Evolutionary conservation across 2,797 vertebrate genomes (phyloP), one percentile per base, ranked within the genome.

Genomic region (Synanceia verrucosa): DNA sequence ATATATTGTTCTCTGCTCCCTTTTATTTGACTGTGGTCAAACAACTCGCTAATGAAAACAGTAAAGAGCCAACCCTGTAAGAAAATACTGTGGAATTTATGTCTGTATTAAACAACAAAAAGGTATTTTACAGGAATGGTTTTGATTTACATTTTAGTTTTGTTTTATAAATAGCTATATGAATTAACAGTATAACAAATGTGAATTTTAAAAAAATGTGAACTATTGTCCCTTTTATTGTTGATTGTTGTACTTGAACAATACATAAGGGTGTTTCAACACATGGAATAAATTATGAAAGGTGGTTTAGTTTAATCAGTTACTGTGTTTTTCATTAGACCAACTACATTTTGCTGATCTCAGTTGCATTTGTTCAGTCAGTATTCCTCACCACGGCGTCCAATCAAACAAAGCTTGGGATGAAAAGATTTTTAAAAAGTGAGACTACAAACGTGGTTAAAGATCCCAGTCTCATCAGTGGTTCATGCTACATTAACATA

Each of bases 221-320:
- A 94, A 94, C 82, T 88, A 77, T 92, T 89, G 93, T 94, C 92
- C 92, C 90, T 91, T 93, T 92, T 91, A 92, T 91, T 91, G 92
- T 92, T 92, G 91, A 90, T 90, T 91, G 93, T 95, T 93, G 94
- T 95, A 94, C 87, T 94, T 94, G 91, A 94, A 92, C 86, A 90
- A 91, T 91, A 89, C 91, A 87, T 91, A 89, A 91, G 86, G 91
- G 89, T 94, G 93, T 94, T 91, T 90, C 82, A 88, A 89, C 90
- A 93, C 91, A 91, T 93, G 89, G 88, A 93, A 93, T 91, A 93
- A 94, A 94, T 84, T 91, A 87, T 85, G 79, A 90, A 88, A 93
- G 87, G 84, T 91, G 87, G 85, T 89, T 88, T 88, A 80, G 89
- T 87, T 86, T 76, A 82, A 83, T 89, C 81, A 77, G 76, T 81